Evolutionary conservation across 2,113 vertebrate species (phyloP).

Genomic region (Rissa tridactyla): DNA sequence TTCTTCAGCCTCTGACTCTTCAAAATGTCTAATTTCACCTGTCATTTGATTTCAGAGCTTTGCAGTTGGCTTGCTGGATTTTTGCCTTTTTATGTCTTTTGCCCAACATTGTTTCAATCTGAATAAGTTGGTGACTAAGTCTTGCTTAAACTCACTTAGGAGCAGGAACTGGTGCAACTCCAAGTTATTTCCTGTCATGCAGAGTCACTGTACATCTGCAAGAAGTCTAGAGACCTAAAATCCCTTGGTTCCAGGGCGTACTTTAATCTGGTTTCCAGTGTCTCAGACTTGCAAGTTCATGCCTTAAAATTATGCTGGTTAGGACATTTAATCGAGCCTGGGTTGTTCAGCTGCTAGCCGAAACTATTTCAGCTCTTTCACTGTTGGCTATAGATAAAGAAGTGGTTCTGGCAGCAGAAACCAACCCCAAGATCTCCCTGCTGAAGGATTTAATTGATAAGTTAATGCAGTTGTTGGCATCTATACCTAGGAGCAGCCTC

Average conservation of each 20-base stretch:
- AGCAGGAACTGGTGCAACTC: not conserved
- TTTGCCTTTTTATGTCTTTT: not conserved
- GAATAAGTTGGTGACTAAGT: not conserved
- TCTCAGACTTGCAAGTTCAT: not conserved
- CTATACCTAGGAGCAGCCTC: not conserved
- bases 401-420: not conserved
- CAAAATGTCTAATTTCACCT: not conserved
- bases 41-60: not conserved
- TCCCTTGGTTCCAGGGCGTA: not conserved
- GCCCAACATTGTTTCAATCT: not conserved
- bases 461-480: conserved; percentile 49
- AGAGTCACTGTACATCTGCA: not conserved
- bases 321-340: not conserved
- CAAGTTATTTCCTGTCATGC: not conserved
- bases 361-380: not conserved
- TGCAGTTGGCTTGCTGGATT: not conserved
- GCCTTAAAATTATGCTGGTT: not conserved
- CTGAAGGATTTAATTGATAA: conserved; percentile 25
- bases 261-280: not conserved
- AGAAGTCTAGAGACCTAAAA: not conserved
- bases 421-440: not conserved
- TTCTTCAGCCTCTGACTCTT: not conserved
- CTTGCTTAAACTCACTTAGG: not conserved
- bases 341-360: not conserved
- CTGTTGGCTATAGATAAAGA: not conserved